Percentiles rank a stretch among this genome's conserved stretches.
phyloP scores from a whole-genome alignment of 2,888 invertebrate genomes.

The Ypsolopha sequella region DNA sequence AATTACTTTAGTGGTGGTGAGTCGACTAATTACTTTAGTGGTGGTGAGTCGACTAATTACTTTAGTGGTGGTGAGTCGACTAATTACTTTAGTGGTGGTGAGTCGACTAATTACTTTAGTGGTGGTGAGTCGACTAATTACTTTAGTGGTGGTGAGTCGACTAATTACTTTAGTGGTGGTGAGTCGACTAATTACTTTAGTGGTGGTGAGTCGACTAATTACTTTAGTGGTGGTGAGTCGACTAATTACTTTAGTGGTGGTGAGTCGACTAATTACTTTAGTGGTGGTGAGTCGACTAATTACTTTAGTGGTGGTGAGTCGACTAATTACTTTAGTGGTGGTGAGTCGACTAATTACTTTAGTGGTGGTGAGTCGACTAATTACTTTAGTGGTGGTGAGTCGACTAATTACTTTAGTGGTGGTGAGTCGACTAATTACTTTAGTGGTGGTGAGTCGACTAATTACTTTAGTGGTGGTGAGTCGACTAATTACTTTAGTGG shows the following conservation, averaged over 20 bases:
- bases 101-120: background rate
- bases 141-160: constrained; percentile 1
- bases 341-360: constrained; percentile 1
- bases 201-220: constrained; percentile 1
- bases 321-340: constrained; percentile 3
- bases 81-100: constrained; percentile 3
- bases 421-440: background rate
- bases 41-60: background rate
- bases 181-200: constrained; percentile 1
- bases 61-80: constrained; percentile 2
- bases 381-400: constrained; percentile 2
- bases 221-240: constrained; percentile 1
- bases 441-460: constrained; percentile 1
- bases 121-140: constrained; percentile 1
- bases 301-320: constrained; percentile 1
- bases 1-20: constrained; percentile 3
- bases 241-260: constrained; percentile 3
- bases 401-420: constrained; percentile 3
- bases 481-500: constrained; percentile 2
- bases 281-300: constrained; percentile 1
- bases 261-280: constrained; percentile 1
- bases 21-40: constrained; percentile 1
- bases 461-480: constrained; percentile 2
- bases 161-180: constrained; percentile 3
- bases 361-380: constrained; percentile 1